These are phyloP conservation scores for Kryphioiulus occultus DNA, from an alignment of 2,888 invertebrate species.

Conservation along the genomic window DNA sequence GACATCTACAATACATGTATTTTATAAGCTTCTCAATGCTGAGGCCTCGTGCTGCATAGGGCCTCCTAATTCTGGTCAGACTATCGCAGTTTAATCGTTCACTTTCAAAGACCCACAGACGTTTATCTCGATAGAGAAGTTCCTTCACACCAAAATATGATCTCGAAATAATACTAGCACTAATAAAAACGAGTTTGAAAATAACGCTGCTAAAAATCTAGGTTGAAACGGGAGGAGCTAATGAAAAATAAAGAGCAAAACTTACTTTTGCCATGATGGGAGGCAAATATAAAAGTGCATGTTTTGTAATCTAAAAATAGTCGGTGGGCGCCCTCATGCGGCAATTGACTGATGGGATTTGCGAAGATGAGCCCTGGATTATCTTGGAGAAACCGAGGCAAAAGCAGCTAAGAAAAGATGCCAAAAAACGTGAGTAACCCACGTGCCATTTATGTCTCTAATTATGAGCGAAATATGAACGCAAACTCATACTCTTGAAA, in stretches of 20 bases:
- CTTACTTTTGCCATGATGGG: background rate
- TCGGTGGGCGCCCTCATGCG: slow-evolving; percentile 1
- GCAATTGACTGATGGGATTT: background rate
- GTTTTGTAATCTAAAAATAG: background rate
- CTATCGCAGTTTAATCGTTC: no score
- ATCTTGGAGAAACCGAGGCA: background rate
- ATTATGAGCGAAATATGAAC: slow-evolving; percentile 15
- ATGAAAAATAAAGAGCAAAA: background rate
- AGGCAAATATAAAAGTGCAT: background rate
- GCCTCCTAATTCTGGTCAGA: no score
- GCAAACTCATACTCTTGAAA: background rate
- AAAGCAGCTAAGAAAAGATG: slow-evolving; percentile 17
- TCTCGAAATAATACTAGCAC: background rate
- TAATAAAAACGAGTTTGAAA: background rate
- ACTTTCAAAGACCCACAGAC: background rate
- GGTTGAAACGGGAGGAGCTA: background rate
- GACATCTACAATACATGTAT: background rate
- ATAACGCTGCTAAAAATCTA: background rate
- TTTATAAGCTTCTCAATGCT: background rate
- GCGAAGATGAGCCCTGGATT: background rate
- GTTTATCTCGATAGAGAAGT: background rate
- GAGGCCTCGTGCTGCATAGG: background rate
- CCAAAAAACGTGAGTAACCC: background rate
- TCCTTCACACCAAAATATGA: no score
- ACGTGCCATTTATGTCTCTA: slow-evolving; percentile 17